phyloP scores from a whole-genome alignment of 92 coral and sea anemone species.

The Porites cylindrica region DNA sequence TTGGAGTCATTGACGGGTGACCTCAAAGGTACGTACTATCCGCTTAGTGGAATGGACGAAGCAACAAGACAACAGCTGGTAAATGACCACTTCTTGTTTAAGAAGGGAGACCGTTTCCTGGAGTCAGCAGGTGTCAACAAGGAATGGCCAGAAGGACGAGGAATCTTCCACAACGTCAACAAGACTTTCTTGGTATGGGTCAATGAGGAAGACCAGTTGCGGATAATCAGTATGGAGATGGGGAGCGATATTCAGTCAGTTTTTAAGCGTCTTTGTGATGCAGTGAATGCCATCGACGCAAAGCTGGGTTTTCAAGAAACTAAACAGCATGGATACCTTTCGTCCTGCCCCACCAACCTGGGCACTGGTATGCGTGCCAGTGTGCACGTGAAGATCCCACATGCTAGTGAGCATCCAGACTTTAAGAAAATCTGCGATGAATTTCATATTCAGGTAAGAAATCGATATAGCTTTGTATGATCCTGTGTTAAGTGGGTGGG shows the following conservation, averaged over 20 bases:
- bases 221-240: constrained; percentile 94
- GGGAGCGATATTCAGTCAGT: constrained; percentile 84
- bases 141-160: constrained; percentile 98
- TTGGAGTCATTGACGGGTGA: constrained; percentile 85
- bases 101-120: constrained; percentile 92
- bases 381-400: constrained; percentile 95
- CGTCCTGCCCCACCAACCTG: constrained; percentile 94
- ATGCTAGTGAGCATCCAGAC: constrained; percentile 79
- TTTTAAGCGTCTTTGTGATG: constrained; percentile 83
- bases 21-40: constrained; percentile 86
- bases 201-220: constrained; percentile 93
- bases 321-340: constrained; percentile 78
- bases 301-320: constrained; percentile 85
- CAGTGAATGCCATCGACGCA: constrained; percentile 88
- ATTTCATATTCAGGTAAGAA: constrained; percentile 75
- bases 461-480: not conserved
- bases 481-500: not conserved
- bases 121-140: constrained; percentile 88
- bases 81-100: constrained; percentile 93
- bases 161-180: constrained; percentile 90
- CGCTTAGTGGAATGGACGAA: constrained; percentile 94
- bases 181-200: constrained; percentile 96
- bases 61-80: constrained; percentile 79
- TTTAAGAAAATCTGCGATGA: constrained; percentile 83
- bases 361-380: constrained; percentile 99